These are phyloP conservation scores for Epinotia ramella DNA, from an alignment of 2,888 invertebrate species.

Conservation along the genomic window DNA sequence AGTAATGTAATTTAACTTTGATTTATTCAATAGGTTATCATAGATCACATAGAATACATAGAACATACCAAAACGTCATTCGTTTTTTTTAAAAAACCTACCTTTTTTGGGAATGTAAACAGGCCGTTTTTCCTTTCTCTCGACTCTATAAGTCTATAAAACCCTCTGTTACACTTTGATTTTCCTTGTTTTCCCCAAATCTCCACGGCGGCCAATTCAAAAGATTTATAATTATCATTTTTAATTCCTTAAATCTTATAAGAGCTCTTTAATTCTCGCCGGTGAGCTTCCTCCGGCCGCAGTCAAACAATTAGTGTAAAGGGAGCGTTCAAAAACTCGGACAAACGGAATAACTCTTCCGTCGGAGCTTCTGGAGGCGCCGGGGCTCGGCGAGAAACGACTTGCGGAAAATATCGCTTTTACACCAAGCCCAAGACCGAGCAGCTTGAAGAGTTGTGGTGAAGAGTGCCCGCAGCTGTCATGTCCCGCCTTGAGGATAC, in stretches of 20 bases:
- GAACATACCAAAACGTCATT: background rate
- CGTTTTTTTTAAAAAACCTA: background rate
- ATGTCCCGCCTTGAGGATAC: no score
- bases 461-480: no score
- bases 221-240: slow-evolving; percentile 35
- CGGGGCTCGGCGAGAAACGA: background rate
- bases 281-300: slow-evolving; percentile 41
- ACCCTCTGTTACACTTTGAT: background rate
- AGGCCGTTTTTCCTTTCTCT: background rate
- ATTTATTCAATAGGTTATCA: background rate
- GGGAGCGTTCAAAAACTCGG: slow-evolving; percentile 70
- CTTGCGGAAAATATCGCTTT: background rate
- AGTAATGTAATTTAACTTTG: background rate
- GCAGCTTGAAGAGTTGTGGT: no score
- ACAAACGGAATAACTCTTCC: slow-evolving; percentile 82
- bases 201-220: slow-evolving; percentile 11
- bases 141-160: slow-evolving; percentile 2
- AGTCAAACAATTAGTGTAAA: slow-evolving; percentile 60
- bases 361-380: slow-evolving; percentile 54
- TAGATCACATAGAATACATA: background rate
- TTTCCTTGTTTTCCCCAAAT: slow-evolving; percentile 11
- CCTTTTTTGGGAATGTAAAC: background rate
- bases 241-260: slow-evolving; percentile 27
- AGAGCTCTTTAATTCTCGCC: slow-evolving; percentile 16
- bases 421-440: no score